Evolutionary conservation across 2,888 invertebrate genomes (phyloP).

Genomic region (Hypomecis punctinalis): DNA sequence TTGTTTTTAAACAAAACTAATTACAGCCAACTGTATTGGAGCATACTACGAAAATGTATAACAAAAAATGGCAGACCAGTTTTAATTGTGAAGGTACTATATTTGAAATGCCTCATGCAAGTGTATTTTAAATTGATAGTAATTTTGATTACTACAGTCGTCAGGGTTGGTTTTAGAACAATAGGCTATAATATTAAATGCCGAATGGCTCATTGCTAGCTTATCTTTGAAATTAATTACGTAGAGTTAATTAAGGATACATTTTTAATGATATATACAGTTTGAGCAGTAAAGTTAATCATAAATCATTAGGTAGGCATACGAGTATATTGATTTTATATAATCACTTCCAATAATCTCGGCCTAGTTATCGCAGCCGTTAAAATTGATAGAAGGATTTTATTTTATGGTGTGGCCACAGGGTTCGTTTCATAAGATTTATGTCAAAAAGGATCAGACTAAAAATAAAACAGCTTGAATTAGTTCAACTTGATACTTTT

Average conservation of each 20-base stretch:
- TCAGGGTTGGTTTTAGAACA: constrained; percentile 7
- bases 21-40: constrained; percentile 33
- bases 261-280: not conserved
- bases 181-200: constrained; percentile 13
- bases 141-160: not conserved
- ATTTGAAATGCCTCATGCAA: constrained; percentile 1
- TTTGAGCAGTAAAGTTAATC: constrained; percentile 2
- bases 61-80: constrained; percentile 21
- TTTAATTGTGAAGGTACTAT: constrained; percentile 1
- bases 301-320: constrained; percentile 8
- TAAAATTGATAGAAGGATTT: constrained; percentile 41
- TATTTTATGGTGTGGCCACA: constrained; percentile 24
- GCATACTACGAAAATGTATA: constrained; percentile 20
- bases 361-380: constrained; percentile 17
- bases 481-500: constrained; percentile 53
- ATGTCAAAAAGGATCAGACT: constrained; percentile 12
- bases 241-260: constrained; percentile 1
- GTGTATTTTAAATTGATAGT: not conserved
- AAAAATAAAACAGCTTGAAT: constrained; percentile 32
- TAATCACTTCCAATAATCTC: constrained; percentile 7
- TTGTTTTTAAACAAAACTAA: constrained; percentile 37
- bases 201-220: constrained; percentile 2
- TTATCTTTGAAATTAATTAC: constrained; percentile 11
- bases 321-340: constrained; percentile 8
- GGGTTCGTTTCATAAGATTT: constrained; percentile 14